A percentile compares a stretch with the other conserved stretches of the same genome.
These are phyloP conservation scores for Dinomys branickii DNA, from an alignment of 2,113 vertebrate genomes.

Conservation along the genomic window DNA sequence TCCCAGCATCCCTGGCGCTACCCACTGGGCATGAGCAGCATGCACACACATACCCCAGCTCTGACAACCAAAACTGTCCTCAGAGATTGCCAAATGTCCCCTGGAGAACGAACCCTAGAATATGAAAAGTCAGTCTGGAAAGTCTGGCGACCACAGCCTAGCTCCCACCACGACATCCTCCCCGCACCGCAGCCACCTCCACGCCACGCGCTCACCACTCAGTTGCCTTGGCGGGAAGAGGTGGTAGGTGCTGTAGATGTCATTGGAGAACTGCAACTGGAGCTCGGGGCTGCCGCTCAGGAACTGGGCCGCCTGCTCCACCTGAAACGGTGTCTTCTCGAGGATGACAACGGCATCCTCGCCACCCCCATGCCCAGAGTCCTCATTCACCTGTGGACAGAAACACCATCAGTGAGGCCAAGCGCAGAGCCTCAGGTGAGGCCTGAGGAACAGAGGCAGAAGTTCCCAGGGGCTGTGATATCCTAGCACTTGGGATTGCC, in stretches of 20 bases:
- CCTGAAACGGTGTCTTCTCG: slow-evolving; percentile 95
- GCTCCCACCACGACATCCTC: background rate
- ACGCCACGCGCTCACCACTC: slow-evolving; percentile 86
- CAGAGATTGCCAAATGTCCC: background rate
- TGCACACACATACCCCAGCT: background rate
- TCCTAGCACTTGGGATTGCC: background rate
- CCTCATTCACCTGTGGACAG: slow-evolving; percentile 84
- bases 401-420: background rate
- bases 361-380: slow-evolving; percentile 76
- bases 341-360: slow-evolving; percentile 94
- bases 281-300: slow-evolving; percentile 86
- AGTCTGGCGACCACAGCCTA: background rate
- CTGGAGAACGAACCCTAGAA: background rate
- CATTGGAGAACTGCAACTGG: slow-evolving; percentile 92
- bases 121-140: background rate
- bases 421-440: background rate
- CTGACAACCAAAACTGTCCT: slow-evolving; percentile 13
- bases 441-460: background rate
- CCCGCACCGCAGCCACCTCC: background rate
- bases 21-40: background rate
- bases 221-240: slow-evolving; percentile 90
- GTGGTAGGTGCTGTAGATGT: slow-evolving; percentile 95
- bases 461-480: background rate
- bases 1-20: background rate
- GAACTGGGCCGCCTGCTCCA: slow-evolving; percentile 88